phyloP scores from a whole-genome alignment of 2,797 vertebrate species.

The Arnoldichthys spilopterus region DNA sequence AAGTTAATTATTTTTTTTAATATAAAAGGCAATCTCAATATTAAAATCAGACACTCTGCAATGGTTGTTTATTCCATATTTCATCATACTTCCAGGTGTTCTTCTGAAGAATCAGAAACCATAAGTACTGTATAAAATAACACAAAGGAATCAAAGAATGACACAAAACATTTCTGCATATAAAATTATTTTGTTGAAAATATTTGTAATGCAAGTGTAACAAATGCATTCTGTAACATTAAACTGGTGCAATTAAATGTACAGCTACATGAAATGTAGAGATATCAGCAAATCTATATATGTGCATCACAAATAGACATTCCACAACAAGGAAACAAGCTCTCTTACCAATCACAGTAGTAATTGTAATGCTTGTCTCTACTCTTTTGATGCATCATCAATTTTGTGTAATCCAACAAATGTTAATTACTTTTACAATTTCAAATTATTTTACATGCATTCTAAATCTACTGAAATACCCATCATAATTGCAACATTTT shows the following conservation, averaged over 20 bases:
- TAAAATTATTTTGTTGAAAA: slow-evolving; percentile 68
- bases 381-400: neutral
- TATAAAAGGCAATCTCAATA: slow-evolving; percentile 7
- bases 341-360: no score
- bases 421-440: neutral
- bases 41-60: slow-evolving; percentile 10
- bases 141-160: slow-evolving; percentile 69
- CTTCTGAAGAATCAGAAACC: slow-evolving; percentile 64
- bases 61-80: slow-evolving; percentile 3
- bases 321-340: neutral
- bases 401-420: neutral
- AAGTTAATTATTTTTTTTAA: neutral
- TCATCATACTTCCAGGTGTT: slow-evolving; percentile 10
- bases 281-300: neutral
- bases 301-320: neutral
- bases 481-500: neutral
- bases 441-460: neutral
- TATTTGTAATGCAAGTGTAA: slow-evolving; percentile 81
- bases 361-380: no score
- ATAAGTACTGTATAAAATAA: slow-evolving; percentile 82
- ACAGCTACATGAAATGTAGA: slow-evolving; percentile 60
- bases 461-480: no score
- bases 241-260: slow-evolving; percentile 77
- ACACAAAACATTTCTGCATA: slow-evolving; percentile 76
- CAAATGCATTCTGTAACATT: slow-evolving; percentile 65